phyloP scores from a whole-genome alignment of 35 echinoderm and acorn worm species.

The Ptychodera flava region DNA sequence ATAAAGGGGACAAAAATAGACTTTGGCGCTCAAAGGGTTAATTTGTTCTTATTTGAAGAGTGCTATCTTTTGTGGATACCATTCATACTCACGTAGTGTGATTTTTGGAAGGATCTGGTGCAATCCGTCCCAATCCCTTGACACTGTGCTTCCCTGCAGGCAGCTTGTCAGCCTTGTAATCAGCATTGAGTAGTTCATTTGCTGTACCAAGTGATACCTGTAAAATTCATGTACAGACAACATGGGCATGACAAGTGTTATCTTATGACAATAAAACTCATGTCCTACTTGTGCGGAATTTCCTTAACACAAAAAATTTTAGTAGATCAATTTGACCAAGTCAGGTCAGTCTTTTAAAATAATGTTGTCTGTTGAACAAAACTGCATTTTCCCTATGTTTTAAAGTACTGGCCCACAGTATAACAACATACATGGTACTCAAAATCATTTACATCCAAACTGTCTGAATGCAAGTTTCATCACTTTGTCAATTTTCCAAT shows the following conservation, averaged over 20 bases:
- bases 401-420: too few relatives aligned
- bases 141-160: slow-evolving; percentile 81
- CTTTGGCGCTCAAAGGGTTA: too few relatives aligned
- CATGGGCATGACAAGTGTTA: background rate
- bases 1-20: too few relatives aligned
- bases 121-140: slow-evolving; percentile 70
- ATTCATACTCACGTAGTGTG: slow-evolving; percentile 87
- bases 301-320: background rate
- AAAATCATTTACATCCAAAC: too few relatives aligned
- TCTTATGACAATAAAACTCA: background rate
- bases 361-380: background rate
- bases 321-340: background rate
- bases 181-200: slow-evolving; percentile 77
- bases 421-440: too few relatives aligned
- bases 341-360: background rate
- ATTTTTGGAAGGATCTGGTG: slow-evolving; percentile 52
- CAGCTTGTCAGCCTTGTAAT: slow-evolving; percentile 74
- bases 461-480: too few relatives aligned
- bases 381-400: too few relatives aligned
- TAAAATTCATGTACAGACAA: background rate
- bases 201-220: slow-evolving; percentile 72
- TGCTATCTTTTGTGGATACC: too few relatives aligned
- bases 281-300: background rate
- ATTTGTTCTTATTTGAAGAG: too few relatives aligned
- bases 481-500: too few relatives aligned